phyloP scores from a whole-genome alignment of 92 coral and sea anemone species.

The Palythoa grandis region DNA sequence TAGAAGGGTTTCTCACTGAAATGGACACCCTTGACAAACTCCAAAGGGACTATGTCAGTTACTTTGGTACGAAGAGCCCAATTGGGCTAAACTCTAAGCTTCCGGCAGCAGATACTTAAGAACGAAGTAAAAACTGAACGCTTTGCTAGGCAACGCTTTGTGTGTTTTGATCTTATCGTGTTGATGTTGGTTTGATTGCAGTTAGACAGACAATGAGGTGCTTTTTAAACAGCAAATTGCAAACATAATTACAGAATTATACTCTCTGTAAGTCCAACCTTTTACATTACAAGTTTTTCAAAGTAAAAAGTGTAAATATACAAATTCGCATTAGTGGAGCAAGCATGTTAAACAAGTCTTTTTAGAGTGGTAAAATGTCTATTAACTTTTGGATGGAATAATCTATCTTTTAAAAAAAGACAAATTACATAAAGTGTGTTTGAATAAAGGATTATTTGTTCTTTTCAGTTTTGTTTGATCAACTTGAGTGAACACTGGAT shows the following conservation, averaged over 20 bases:
- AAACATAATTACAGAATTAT: neutral
- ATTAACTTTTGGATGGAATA: neutral
- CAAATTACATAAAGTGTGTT: neutral
- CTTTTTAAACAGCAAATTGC: neutral
- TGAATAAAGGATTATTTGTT: neutral
- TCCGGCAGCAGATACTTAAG: neutral
- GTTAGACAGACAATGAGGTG: neutral
- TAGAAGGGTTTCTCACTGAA: slow-evolving; percentile 53
- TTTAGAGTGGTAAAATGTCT: neutral
- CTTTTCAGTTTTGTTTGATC: too few species aligned
- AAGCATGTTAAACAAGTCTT: neutral
- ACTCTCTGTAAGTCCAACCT: neutral
- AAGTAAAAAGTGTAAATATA: neutral
- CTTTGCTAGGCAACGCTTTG: slow-evolving; percentile 4
- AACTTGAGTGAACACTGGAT: too few species aligned
- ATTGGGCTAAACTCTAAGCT: slow-evolving; percentile 67
- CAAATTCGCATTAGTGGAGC: neutral
- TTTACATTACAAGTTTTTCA: neutral
- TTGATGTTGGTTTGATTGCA: neutral
- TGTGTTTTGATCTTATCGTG: neutral
- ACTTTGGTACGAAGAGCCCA: slow-evolving; percentile 83
- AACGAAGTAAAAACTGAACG: neutral
- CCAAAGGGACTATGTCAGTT: slow-evolving; percentile 72
- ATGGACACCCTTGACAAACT: slow-evolving; percentile 75
- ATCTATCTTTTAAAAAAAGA: neutral